A percentile compares a stretch with the other conserved stretches of the same genome.
These are phyloP conservation scores for Synergus umbraculus DNA, from an alignment of 2,888 invertebrate genomes.

Conservation along the genomic window DNA sequence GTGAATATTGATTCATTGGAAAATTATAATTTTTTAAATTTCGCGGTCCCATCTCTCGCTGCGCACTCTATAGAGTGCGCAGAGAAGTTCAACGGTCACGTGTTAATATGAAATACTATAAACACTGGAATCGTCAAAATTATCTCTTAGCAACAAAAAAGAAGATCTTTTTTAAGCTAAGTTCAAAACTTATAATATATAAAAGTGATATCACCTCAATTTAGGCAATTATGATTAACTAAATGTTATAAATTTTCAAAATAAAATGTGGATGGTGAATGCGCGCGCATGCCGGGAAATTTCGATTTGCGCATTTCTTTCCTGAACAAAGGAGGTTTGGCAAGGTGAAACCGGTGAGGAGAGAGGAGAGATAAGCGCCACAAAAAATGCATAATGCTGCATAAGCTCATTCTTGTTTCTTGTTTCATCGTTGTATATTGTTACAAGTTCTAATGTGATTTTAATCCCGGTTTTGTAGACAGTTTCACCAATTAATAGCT, in stretches of 20 bases:
- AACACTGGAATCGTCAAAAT: neutral
- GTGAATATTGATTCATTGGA: too few relatives aligned
- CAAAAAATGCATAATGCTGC: too few relatives aligned
- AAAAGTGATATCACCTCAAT: neutral
- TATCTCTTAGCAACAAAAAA: neutral
- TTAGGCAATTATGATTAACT: neutral
- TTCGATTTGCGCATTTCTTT: neutral
- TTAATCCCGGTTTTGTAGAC: neutral
- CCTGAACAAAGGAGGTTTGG: too few relatives aligned
- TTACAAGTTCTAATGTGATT: too few relatives aligned
- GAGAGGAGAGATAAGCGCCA: too few relatives aligned
- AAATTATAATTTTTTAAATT: neutral
- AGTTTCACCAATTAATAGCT: neutral
- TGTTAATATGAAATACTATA: constrained; percentile 9
- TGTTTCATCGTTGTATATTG: neutral
- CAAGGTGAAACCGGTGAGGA: too few relatives aligned
- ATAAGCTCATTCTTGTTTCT: neutral
- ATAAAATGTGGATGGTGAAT: neutral
- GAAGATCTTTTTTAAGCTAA: neutral
- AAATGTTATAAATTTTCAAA: neutral
- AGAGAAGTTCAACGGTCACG: neutral
- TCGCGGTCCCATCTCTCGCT: too few relatives aligned
- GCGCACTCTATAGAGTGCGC: neutral
- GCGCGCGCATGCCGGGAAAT: constrained; percentile 3
- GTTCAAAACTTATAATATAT: neutral